These are phyloP conservation scores for Heliothis peltigera DNA, from an alignment of 2,888 invertebrate genomes.

Conservation along the genomic window DNA sequence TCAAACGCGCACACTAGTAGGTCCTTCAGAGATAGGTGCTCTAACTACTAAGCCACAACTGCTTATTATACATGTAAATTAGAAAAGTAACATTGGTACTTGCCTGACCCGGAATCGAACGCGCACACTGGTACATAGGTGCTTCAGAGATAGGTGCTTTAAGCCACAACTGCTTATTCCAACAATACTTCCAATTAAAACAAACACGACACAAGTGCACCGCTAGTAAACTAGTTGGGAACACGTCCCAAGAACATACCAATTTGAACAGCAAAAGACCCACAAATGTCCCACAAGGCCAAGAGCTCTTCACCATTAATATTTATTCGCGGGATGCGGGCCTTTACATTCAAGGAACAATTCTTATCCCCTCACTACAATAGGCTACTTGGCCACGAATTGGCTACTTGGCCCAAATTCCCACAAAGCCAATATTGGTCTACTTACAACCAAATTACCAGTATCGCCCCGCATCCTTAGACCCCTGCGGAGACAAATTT, in stretches of 20 bases:
- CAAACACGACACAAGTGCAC: too few species aligned
- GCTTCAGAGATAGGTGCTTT: too few species aligned
- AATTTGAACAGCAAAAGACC: constrained; percentile 26
- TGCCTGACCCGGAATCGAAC: too few species aligned
- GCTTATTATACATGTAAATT: too few species aligned
- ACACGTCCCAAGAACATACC: constrained; percentile 15
- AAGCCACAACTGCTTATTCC: too few species aligned
- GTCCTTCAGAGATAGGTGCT: too few species aligned
- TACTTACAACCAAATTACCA: constrained; percentile 82
- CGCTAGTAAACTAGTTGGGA: too few species aligned
- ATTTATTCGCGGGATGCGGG: constrained; percentile 86
- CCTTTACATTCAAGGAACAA: constrained; percentile 80
- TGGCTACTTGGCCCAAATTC: constrained; percentile 79
- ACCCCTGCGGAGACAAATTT: constrained; percentile 78
- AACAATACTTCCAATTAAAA: too few species aligned
- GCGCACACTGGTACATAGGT: too few species aligned
- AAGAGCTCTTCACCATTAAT: constrained; percentile 71
- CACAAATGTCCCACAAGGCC: constrained; percentile 40
- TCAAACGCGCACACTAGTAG: too few species aligned
- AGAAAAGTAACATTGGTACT: too few species aligned
- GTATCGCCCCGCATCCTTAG: constrained; percentile 86
- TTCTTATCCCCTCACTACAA: constrained; percentile 84
- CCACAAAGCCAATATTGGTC: constrained; percentile 62
- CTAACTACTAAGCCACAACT: too few species aligned
- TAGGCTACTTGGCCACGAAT: constrained; percentile 76